Base-by-base conservation (phyloP, 2,797 vertebrate genomes). In the Malacoctenus gilli region DNA sequence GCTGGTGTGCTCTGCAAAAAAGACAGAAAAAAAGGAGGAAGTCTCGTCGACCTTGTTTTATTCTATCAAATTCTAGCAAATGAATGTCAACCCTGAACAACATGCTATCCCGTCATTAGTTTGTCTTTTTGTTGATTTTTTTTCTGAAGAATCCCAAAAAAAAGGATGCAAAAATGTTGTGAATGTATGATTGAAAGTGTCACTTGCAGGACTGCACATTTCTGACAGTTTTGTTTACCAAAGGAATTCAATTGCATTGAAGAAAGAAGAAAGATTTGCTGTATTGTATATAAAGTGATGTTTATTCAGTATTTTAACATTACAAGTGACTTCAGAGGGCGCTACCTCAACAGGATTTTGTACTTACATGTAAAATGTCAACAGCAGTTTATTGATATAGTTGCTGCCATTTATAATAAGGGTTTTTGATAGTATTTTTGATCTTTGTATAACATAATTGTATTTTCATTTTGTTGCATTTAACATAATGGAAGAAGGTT, bases 401-500 rank as follows among this genome's bases (percentile, higher is more conserved):
- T n/a, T 85, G 91, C 90, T 92, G 90, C 89, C 91, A 90, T 93
- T 93, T 93, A 92, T 93, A 92, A 91, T 89, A 91, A 90, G 90
- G 89, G 89, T 92, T 93, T 34, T 91, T 93, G 90, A 92, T 92
- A 93, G 89, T 93, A 92, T 93, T 93, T 93, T 92, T 90, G 91
- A 92, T 92, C 92, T 93, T 93, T 93, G 90, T 93, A 92, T 91
- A 90, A 92, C 91, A 93, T 92, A 92, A 92, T 91, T 93, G 90
- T 93, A 93, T 92, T 92, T 93, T 92, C 85, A 79, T 91, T 92
- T 90, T 85, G 86, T 87, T 85, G 87, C 91, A 90, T 92, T 91
- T 87, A 90, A 88, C 85, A 85, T 81, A 60, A 89, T 66, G 88
- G 86, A 90, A 90, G 86, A 77, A 77, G 89, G 89, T 90, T 91